These are phyloP conservation scores for Chrysocyon brachyurus DNA, from an alignment of 2,797 vertebrate genomes.

Conservation along the genomic window DNA sequence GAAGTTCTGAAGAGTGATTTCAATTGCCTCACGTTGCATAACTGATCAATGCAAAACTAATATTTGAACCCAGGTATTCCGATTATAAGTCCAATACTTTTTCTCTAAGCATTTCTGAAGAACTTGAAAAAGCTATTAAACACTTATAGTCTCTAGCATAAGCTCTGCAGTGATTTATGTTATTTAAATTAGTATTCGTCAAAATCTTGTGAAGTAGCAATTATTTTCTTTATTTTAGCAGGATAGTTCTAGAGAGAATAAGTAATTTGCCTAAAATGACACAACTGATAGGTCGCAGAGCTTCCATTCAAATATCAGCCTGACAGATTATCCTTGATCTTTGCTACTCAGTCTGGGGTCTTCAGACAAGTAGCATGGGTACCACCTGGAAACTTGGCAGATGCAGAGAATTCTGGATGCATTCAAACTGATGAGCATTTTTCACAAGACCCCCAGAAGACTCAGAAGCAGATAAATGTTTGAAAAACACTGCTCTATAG, in stretches of 20 bases:
- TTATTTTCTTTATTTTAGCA: neutral
- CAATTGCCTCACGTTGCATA: neutral
- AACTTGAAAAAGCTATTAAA: neutral
- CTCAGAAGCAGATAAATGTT: neutral
- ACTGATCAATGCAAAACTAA: neutral
- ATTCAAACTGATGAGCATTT: neutral
- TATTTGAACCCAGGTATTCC: neutral
- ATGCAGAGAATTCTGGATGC: neutral
- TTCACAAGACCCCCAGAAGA: neutral
- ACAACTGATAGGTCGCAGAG: neutral
- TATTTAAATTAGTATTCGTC: neutral
- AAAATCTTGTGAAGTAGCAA: neutral
- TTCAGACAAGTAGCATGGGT: neutral
- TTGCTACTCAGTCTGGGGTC: neutral
- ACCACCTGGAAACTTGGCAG: neutral
- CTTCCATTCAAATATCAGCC: neutral
- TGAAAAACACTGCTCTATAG: neutral
- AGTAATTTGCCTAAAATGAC: neutral
- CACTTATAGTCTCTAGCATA: neutral
- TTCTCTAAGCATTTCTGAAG: conserved; percentile 9
- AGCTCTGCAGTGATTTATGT: neutral
- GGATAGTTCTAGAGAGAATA: neutral
- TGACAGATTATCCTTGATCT: neutral
- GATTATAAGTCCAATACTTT: neutral
- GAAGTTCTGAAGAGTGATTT: neutral